phyloP scores from a whole-genome alignment of 1,140 invertebrate species.

The Drosophila pectinifera region DNA sequence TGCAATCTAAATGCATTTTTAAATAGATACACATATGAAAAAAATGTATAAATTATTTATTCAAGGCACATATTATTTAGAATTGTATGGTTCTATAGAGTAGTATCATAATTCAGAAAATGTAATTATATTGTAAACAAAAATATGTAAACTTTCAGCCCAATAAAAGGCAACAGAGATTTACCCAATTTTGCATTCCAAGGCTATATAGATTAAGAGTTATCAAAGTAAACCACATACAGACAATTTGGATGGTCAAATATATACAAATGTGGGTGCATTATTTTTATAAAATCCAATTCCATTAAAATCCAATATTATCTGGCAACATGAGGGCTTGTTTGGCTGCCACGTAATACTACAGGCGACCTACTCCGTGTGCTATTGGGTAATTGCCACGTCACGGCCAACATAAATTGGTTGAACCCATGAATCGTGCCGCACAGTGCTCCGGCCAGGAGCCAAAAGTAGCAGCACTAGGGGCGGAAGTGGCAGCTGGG shows the following conservation, averaged over 20 bases:
- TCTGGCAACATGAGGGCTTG: conserved; percentile 11
- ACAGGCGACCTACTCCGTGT: background rate
- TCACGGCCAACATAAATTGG: conserved; percentile 36
- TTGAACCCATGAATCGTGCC: conserved; percentile 28
- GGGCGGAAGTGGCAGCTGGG: too few species aligned
- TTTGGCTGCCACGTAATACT: conserved; percentile 2
- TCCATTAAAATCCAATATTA: conserved; percentile 35
- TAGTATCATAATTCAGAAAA: background rate
- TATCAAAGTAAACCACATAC: too few species aligned
- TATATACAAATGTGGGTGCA: too few species aligned
- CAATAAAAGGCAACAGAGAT: too few species aligned
- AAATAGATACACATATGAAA: background rate
- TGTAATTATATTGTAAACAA: too few species aligned
- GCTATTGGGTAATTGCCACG: conserved; percentile 40
- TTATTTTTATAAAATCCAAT: conserved; percentile 13
- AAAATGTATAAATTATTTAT: too few species aligned
- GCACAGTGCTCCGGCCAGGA: conserved; percentile 3
- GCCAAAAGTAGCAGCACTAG: conserved; percentile 6
- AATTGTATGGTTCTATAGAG: too few species aligned
- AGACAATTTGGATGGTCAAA: too few species aligned
- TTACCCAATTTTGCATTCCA: too few species aligned
- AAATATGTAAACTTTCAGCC: too few species aligned
- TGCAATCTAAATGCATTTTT: too few species aligned
- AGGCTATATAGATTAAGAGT: too few species aligned
- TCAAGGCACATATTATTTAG: background rate